Evolutionary conservation across 2,888 invertebrate genomes (phyloP), one percentile per base, ranked within the genome.

Genomic region (Lampropteryx suffumata): DNA sequence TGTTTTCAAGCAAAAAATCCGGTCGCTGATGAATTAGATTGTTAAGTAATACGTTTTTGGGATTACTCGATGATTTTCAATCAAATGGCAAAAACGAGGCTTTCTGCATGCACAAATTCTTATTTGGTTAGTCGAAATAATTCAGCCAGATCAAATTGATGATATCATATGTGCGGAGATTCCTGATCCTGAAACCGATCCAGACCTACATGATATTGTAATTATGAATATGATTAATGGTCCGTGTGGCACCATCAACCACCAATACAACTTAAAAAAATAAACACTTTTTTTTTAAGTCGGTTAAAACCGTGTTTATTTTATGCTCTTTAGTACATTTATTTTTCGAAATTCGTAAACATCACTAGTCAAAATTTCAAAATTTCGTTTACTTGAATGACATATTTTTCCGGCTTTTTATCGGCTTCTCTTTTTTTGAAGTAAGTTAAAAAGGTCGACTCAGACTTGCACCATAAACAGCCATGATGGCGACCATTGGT

Each of bases 171-270:
- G 53, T 39, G 68, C 71, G 5, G 65, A 68, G 29, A 58, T 68
- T 36, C 65, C 68, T 1, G 41, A 68, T 44, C 49, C 51, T 7
- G 28, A 57, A 0, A 33, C 0, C 26, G 65, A 66, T 30, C 28
- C 6, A 10, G 12, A 32, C 11, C 52, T 69, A 2, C 27, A 64
- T 13, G 60, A 63, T 11, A 61, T 43, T 9, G 46, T 71, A 5
- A 52, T 13, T 0, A 67, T 50, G 46, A 64, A 64, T 37, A 68
- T 67, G 67, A 58, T 67, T 11, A 66, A 68, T 44, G 64, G 64
- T 21, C 69, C 69, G 5, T 71, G 68, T 30, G 67, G 65, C 1
- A 14, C 46, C 5, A 3, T 45, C 9, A 67, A 71, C 32, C 35
- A n/a, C n/a, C n/a, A n/a, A n/a, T n/a, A n/a, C n/a, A n/a, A n/a